phyloP scores from a whole-genome alignment of 2,888 invertebrate species.

The Adelognathus sp. region DNA sequence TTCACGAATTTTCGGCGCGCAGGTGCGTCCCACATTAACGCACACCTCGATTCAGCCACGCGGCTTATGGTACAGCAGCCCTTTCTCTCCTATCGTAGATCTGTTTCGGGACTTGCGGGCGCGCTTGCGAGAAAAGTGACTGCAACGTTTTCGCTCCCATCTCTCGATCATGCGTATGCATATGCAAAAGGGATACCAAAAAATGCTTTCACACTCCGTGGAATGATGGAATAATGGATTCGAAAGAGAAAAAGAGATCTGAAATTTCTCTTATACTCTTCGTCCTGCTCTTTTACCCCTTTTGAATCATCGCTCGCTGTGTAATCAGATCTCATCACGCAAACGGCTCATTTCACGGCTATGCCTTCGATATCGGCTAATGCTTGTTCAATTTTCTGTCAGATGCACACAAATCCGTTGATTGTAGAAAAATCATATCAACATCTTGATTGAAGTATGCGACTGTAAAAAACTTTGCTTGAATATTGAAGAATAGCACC shows the following conservation, averaged over 20 bases:
- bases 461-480: too few species aligned
- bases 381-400: too few species aligned
- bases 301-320: not conserved
- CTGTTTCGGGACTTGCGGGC: slow-evolving; percentile 46
- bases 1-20: slow-evolving; percentile 32
- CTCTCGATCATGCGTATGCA: too few species aligned
- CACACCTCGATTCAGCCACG: slow-evolving; percentile 10
- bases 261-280: not conserved
- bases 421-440: too few species aligned
- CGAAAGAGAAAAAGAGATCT: slow-evolving; percentile 12
- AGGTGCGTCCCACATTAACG: slow-evolving; percentile 46
- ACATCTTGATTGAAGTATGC: too few species aligned
- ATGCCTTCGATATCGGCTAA: too few species aligned
- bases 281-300: not conserved
- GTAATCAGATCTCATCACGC: too few species aligned
- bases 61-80: slow-evolving; percentile 24
- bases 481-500: too few species aligned
- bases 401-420: too few species aligned
- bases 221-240: slow-evolving; percentile 67
- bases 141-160: slow-evolving; percentile 34
- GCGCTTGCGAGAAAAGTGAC: slow-evolving; percentile 41
- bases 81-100: slow-evolving; percentile 62
- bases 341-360: too few species aligned
- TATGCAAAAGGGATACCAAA: not conserved
- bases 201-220: slow-evolving; percentile 16